Base-by-base conservation (phyloP, 1,140 invertebrate species). In the Micrasema minimum region DNA sequence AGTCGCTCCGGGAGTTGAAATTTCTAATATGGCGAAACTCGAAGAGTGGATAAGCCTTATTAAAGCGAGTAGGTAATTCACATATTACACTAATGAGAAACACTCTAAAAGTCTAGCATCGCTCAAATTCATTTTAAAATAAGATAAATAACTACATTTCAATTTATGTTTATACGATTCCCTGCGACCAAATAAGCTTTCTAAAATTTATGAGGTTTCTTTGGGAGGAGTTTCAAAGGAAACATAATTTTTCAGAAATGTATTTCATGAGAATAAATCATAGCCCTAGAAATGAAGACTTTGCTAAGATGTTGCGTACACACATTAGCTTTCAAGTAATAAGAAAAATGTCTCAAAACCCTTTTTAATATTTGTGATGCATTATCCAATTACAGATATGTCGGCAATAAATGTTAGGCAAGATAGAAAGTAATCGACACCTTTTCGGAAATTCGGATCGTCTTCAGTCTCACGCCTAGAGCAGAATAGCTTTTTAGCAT, bases 341-440 rank as follows among this genome's bases (percentile, higher is more conserved):
- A 46, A 14, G 12, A 46, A 23, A 64, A 43, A 14, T 22, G 16
- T 61, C 18, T 46, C 7, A 64, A 45, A 23, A 46, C 2, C 41
- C 0, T 37, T 45, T n/a, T 43, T 23, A 11, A 6, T 11, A 68
- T 41, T 14, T 23, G 26, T 31, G 9, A 69, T 69, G 31, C 45
- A 62, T 69, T 55, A 62, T 12, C 45, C 57, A 62, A 69, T 69
- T 69, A 69, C 26, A 12, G 41, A 64, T n/a, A 48, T 38, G 57
- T 61, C 37, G 37, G 16, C 18, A 46, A 62, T 69, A 38, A 61
- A 69, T 69, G 16, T 69, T 31, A 22, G 20, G 12, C 12, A 45
- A 41, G 50, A 43, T 41, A 26, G 22, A 23, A 68, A 31, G 31
- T 41, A 68, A 46, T 46, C 41, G 41, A 35, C 23, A 57, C 16